Conservation (phyloP, 2,113 vertebrate species). For the Tinamus guttatus region DNA sequence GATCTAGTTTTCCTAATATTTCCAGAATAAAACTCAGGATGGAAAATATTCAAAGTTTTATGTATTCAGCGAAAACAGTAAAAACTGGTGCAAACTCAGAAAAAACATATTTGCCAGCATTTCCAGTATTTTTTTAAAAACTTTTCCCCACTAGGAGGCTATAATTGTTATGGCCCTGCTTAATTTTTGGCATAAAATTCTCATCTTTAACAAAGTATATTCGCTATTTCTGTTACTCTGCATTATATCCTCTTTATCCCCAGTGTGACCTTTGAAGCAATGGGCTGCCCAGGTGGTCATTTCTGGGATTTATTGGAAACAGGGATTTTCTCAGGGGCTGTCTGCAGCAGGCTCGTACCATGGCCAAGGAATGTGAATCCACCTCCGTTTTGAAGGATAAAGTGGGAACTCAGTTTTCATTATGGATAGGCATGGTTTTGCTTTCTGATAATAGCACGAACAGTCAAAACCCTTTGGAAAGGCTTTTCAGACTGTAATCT, state of each 20-base stretch:
- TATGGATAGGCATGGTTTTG: neutral
- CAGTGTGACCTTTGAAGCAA: rapidly evolving
- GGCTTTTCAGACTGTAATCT: neutral
- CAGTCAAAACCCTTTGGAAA: neutral
- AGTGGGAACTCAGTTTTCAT: neutral
- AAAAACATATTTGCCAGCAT: neutral
- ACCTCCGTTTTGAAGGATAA: neutral
- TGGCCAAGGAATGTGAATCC: neutral
- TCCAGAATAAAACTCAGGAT: neutral
- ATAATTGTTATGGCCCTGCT: conserved; percentile 5
- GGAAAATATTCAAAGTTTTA: neutral
- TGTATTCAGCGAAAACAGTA: neutral
- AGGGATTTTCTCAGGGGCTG: neutral
- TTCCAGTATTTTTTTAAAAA: neutral
- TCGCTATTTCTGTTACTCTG: neutral
- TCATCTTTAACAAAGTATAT: neutral
- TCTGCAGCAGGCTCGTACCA: neutral
- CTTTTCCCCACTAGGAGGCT: conserved; percentile 59
- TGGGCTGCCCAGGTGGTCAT: neutral
- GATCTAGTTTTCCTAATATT: neutral
- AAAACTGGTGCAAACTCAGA: neutral
- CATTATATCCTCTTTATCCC: rapidly evolving
- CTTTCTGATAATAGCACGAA: neutral
- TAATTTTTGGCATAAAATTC: conserved; percentile 4
- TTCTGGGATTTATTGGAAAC: neutral